Evolutionary conservation across 1,140 invertebrate genomes (phyloP).

Genomic region (Ooceraea biroi): DNA sequence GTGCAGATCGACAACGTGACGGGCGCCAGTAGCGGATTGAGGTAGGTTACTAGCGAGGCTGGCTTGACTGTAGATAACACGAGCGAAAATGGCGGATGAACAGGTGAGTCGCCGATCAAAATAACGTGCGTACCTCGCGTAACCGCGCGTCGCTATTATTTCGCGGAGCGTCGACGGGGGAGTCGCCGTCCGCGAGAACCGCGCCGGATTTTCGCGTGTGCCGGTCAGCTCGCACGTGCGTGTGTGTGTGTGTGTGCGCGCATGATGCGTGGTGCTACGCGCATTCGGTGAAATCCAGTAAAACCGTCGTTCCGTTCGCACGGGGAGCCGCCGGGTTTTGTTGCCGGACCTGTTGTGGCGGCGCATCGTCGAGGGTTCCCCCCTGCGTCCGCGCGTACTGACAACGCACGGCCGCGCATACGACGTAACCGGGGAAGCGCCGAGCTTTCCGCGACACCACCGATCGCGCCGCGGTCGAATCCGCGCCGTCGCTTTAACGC

Average conservation of each 20-base stretch:
- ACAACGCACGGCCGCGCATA: background rate
- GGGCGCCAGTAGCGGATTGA: background rate
- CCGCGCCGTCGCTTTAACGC: background rate
- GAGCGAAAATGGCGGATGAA: conserved; percentile 88
- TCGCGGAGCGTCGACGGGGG: conserved; percentile 12
- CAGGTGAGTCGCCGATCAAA: conserved; percentile 87
- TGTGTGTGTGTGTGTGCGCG: conserved; percentile 20
- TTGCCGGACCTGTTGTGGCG: conserved; percentile 59
- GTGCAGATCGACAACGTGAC: too few species aligned
- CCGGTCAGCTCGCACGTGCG: conserved; percentile 26
- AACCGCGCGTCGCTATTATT: conserved; percentile 51
- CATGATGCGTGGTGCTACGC: conserved; percentile 41
- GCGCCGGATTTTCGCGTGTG: conserved; percentile 46
- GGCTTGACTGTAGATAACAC: background rate
- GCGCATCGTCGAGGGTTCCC: background rate
- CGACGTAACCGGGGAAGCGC: background rate
- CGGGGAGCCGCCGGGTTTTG: conserved; percentile 39
- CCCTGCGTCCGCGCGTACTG: background rate
- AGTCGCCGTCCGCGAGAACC: conserved; percentile 48
- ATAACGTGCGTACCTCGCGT: conserved; percentile 67
- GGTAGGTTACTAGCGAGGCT: conserved; percentile 4
- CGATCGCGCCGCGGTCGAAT: background rate
- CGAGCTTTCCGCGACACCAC: too few species aligned
- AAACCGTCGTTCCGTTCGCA: conserved; percentile 10
- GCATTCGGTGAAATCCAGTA: conserved; percentile 21